Percentiles rank a stretch among this genome's conserved stretches.
These are phyloP conservation scores for Cherax quadricarinatus DNA, from an alignment of 1,140 invertebrate species.

Conservation along the genomic window DNA sequence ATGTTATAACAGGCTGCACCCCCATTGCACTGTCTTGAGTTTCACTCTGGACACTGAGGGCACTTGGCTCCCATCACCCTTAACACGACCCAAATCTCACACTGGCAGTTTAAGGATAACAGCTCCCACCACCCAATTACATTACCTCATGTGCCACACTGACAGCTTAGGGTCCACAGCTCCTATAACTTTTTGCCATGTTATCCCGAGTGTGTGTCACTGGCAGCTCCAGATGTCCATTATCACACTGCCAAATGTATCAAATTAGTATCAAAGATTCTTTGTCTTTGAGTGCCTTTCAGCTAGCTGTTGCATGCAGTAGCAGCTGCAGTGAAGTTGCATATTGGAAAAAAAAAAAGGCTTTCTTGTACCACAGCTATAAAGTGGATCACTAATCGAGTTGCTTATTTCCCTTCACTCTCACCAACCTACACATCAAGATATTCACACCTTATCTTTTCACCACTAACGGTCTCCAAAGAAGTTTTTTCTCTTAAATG, in stretches of 20 bases:
- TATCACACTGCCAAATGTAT: conserved; percentile 9
- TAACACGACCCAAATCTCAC: conserved; percentile 28
- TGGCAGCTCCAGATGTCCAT: not conserved
- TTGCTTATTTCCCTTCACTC: conserved; percentile 4
- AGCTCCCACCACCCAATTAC: conserved; percentile 29
- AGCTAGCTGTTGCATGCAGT: conserved; percentile 8
- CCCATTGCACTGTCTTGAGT: conserved; percentile 31
- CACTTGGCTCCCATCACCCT: conserved; percentile 56
- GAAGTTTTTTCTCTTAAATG: conserved; percentile 4
- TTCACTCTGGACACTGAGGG: conserved; percentile 35
- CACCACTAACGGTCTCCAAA: not conserved
- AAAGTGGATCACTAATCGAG: not conserved
- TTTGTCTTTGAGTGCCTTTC: not conserved
- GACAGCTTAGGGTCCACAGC: conserved; percentile 10
- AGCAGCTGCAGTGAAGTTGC: conserved; percentile 8
- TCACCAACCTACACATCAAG: not conserved
- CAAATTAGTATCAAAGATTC: not conserved
- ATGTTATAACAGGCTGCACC: conserved; percentile 54
- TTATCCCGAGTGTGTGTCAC: not conserved
- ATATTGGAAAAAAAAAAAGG: not conserved
- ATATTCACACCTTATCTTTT: not conserved
- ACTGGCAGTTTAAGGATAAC: conserved; percentile 41
- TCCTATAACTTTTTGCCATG: not conserved
- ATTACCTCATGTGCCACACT: conserved; percentile 15
- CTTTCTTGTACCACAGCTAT: not conserved